Conservation (phyloP, 2,113 vertebrate species). For the Ochotona curzoniae region DNA sequence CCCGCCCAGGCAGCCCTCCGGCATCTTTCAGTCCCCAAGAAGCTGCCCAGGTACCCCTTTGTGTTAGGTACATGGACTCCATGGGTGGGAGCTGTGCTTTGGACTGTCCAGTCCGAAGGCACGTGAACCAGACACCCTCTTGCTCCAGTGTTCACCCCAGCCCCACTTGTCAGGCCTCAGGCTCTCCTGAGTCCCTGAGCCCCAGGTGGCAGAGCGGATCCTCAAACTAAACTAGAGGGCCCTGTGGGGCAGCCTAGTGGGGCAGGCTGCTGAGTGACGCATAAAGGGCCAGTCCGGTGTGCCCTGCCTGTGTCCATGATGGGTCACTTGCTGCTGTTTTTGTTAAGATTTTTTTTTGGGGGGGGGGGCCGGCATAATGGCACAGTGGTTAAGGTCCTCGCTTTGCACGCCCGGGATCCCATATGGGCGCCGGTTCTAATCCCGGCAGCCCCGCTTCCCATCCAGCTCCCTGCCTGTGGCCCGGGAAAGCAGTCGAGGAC, state of each 20-base stretch:
- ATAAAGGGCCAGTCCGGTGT: not conserved
- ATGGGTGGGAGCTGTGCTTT: rapidly evolving
- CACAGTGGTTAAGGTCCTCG: too few relatives aligned
- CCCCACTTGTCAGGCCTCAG: not conserved
- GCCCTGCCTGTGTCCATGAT: not conserved
- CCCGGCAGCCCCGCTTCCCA: too few relatives aligned
- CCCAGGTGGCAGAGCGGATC: not conserved
- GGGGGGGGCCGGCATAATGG: too few relatives aligned
- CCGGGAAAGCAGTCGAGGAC: too few relatives aligned
- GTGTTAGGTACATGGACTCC: not conserved
- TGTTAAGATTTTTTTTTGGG: too few relatives aligned
- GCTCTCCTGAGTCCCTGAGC: not conserved
- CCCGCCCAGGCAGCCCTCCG: not conserved
- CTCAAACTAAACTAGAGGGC: not conserved
- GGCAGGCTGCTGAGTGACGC: not conserved
- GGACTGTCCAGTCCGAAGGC: not conserved
- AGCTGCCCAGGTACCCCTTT: not conserved
- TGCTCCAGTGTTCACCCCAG: rapidly evolving
- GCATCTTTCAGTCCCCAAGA: not conserved
- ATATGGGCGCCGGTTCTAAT: too few relatives aligned
- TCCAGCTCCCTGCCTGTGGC: too few relatives aligned
- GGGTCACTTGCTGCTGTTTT: not conserved
- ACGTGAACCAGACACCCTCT: not conserved
- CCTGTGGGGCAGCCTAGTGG: not conserved
- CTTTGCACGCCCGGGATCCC: too few relatives aligned